Base-by-base conservation (phyloP, 2,888 invertebrate genomes). In the Drosophila subsilvestris region DNA sequence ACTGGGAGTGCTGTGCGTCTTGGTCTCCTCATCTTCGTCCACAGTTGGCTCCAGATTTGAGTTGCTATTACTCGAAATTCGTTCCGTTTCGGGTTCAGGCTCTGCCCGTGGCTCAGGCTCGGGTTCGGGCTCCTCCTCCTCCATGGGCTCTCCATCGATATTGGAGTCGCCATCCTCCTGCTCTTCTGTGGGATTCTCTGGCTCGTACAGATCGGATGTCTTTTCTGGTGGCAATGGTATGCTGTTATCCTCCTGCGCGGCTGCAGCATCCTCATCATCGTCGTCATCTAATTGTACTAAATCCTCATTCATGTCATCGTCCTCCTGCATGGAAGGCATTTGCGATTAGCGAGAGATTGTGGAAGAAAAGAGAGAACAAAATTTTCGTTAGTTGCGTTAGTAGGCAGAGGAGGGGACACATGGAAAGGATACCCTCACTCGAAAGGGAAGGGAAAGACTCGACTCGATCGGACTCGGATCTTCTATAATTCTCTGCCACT, bases 321-420 rank as follows among this genome's bases (percentile, higher is more conserved):
- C 93, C 73, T 94, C 92, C 92, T 92, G 82, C 63, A 75, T 75
- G 65, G 67, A 75, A 81, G 82, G 63, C 71, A 67, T 93, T 93
- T 77, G 79, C 85, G 75, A 88, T 90, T 89, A 88, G 88, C 3
- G 20, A 48, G 17, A 32, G 9, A 20, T 32, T 32, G 5, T 6
- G 27, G 88, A 90, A 93, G 91, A 67, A 78, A 92, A 91, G 89
- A 85, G n/a, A n/a, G 93, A 92, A 82, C 92, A 93, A 80, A 93
- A 92, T 86, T 93, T 93, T n/a, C n/a, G n/a, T n/a, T n/a, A 14
- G 37, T 14, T 37, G 37, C 37, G 37, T 37, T 37, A 37, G 37
- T 37, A 37, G n/a, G 7, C 7, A n/a, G 1, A 37, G 37, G n/a
- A 0, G n/a, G 7, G 37, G n/a, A 37, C 7, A 37, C 80, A 93